A percentile compares a stretch with the other conserved stretches of the same genome.
phyloP scores from a whole-genome alignment of 1,140 invertebrate genomes.

The Sarcophaga bullata region DNA sequence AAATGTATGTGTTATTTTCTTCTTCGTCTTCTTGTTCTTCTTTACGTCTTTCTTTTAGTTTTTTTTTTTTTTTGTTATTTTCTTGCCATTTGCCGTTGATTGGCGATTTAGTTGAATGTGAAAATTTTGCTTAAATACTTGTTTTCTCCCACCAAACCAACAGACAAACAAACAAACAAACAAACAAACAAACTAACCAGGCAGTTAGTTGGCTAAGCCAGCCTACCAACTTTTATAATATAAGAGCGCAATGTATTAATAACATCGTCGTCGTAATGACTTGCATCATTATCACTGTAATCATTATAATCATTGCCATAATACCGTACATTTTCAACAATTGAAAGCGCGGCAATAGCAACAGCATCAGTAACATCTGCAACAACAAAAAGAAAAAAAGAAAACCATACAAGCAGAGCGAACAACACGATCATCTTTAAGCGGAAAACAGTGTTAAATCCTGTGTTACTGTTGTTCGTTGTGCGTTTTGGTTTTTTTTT shows the following conservation, averaged over 20 bases:
- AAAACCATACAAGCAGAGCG: not conserved
- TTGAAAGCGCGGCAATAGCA: no score
- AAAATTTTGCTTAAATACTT: slow-evolving; percentile 38
- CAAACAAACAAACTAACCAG: not conserved
- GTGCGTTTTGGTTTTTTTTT: slow-evolving; percentile 9
- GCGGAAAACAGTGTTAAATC: slow-evolving; percentile 29
- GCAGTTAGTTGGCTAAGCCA: not conserved
- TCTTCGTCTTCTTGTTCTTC: not conserved
- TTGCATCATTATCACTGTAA: not conserved
- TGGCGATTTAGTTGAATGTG: slow-evolving; percentile 28
- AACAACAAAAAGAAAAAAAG: no score
- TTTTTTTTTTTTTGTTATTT: not conserved
- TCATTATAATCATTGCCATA: not conserved
- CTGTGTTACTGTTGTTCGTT: not conserved
- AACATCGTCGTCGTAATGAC: not conserved
- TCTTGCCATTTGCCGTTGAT: not conserved
- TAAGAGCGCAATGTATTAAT: not conserved
- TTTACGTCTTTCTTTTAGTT: not conserved
- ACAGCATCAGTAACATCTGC: no score
- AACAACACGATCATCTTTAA: not conserved
- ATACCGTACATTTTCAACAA: no score
- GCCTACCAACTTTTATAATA: not conserved
- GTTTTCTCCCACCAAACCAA: slow-evolving; percentile 37
- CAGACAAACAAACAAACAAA: not conserved
- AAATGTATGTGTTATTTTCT: not conserved